Percentiles rank a stretch among this genome's conserved stretches.
Conservation (phyloP, 2,888 invertebrate genomes). For the Melanophora roralis region DNA sequence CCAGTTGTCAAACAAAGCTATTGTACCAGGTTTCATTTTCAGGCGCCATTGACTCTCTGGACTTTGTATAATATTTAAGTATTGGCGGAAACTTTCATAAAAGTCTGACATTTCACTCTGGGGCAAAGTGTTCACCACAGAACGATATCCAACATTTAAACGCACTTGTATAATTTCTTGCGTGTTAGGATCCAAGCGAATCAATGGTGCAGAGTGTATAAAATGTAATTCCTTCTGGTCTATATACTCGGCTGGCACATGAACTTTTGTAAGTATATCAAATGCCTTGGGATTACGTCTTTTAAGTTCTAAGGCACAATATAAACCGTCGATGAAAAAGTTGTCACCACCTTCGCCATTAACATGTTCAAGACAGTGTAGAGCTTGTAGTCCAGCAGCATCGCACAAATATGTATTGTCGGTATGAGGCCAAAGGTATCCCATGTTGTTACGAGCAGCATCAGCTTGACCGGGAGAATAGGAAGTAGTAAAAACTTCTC, state of each 20-base stretch:
- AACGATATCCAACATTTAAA: conserved; percentile 86
- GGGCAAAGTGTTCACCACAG: conserved; percentile 80
- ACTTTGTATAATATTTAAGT: conserved; percentile 79
- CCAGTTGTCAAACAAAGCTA: conserved; percentile 88
- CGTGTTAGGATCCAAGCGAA: conserved; percentile 79
- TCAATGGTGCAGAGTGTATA: conserved; percentile 80
- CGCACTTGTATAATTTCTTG: conserved; percentile 81
- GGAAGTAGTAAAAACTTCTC: conserved; percentile 85
- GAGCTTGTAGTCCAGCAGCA: conserved; percentile 83
- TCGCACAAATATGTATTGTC: conserved; percentile 88
- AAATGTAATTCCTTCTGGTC: conserved; percentile 82
- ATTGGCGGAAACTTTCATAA: conserved; percentile 80
- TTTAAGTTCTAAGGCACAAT: conserved; percentile 80
- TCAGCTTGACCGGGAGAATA: conserved; percentile 81
- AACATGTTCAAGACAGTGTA: conserved; percentile 80
- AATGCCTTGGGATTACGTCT: conserved; percentile 79
- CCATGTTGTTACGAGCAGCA: conserved; percentile 85
- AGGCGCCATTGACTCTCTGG: conserved; percentile 80
- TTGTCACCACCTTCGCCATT: conserved; percentile 85
- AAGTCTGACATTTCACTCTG: conserved; percentile 79
- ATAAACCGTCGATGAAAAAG: conserved; percentile 85
- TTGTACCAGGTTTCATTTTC: conserved; percentile 82
- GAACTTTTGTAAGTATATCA: conserved; percentile 79
- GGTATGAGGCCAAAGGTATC: conserved; percentile 84
- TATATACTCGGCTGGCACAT: conserved; percentile 82